A percentile compares a stretch with the other conserved stretches of the same genome.
phyloP scores from a whole-genome alignment of 2,113 vertebrate species.

The Tyrannus savana region DNA sequence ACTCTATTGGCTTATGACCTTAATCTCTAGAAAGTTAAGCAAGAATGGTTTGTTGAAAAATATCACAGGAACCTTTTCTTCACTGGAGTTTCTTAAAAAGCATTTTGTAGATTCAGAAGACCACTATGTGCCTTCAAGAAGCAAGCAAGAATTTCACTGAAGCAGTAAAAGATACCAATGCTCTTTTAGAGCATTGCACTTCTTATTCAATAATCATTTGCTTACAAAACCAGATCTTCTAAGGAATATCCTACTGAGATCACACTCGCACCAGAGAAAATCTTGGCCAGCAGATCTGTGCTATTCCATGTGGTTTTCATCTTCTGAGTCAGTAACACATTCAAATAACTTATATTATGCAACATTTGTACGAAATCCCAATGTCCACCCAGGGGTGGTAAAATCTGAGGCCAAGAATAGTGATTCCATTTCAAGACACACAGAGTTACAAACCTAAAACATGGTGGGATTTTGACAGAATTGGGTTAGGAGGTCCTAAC shows the following conservation, averaged over 20 bases:
- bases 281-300: background rate
- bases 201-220: background rate
- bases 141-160: background rate
- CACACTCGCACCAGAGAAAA: background rate
- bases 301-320: conserved; percentile 10
- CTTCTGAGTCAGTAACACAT: background rate
- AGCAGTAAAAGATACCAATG: background rate
- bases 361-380: conserved; percentile 9
- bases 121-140: background rate
- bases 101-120: background rate
- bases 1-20: background rate
- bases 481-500: background rate
- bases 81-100: background rate
- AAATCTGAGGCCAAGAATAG: background rate
- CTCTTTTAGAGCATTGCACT: background rate
- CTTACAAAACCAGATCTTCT: background rate
- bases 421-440: background rate
- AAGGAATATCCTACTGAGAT: background rate
- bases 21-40: background rate
- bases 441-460: background rate
- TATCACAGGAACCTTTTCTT: background rate
- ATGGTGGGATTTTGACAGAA: background rate
- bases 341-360: background rate
- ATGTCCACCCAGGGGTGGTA: background rate
- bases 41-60: background rate